Conservation (phyloP, 1,140 invertebrate species). For the Solen grandis region DNA sequence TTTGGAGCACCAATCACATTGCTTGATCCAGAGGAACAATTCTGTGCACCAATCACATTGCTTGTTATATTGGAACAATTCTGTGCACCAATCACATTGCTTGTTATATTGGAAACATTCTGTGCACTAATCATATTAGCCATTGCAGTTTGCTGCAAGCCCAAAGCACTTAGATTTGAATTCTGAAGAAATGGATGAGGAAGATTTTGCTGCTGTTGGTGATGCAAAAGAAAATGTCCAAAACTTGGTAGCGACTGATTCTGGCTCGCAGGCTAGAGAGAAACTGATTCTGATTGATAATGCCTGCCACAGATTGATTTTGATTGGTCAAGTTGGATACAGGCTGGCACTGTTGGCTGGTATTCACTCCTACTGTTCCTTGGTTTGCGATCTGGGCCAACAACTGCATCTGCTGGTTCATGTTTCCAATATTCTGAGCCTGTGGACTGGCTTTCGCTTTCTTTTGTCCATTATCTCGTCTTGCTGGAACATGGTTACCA, state of each 20-base stretch:
- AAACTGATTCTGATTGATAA: not conserved
- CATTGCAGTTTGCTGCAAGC: conserved; percentile 8
- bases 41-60: conserved; percentile 29
- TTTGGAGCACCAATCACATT: conserved; percentile 33
- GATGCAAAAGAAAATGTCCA: conserved; percentile 66
- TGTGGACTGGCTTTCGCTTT: conserved; percentile 18
- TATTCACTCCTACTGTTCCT: conserved; percentile 2
- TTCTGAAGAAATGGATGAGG: conserved; percentile 52
- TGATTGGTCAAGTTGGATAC: conserved; percentile 5
- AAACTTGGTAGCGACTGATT: conserved; percentile 64
- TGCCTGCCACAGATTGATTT: not conserved
- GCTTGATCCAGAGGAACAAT: not conserved
- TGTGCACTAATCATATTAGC: conserved; percentile 16
- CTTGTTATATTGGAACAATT: not conserved
- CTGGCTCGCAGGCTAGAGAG: conserved; percentile 11
- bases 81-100: not conserved
- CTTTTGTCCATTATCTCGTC: conserved; percentile 19
- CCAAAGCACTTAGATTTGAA: not conserved
- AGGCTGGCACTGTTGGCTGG: conserved; percentile 19
- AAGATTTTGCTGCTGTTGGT: conserved; percentile 63
- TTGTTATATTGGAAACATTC: conserved; percentile 7
- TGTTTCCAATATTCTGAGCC: conserved; percentile 5
- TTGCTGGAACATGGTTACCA: not conserved
- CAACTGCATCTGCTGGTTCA: conserved; percentile 50
- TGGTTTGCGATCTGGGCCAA: conserved; percentile 47